Evolutionary conservation across 2,888 invertebrate species (phyloP).

Genomic region (Nomada lathburiana): DNA sequence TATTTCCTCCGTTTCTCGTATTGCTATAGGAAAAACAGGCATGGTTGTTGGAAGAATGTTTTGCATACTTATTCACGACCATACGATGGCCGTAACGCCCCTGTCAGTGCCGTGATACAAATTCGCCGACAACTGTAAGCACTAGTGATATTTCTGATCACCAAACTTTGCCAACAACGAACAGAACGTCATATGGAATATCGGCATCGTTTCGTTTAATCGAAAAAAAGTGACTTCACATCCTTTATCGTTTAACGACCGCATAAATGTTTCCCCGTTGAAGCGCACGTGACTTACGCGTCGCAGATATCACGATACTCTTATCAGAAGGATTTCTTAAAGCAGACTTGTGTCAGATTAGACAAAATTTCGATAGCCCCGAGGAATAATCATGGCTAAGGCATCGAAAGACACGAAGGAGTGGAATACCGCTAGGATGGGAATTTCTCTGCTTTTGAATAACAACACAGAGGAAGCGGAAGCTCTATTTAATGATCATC

Average conservation of each 20-base stretch:
- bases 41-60: slow-evolving; percentile 8
- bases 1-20: neutral
- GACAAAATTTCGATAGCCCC: neutral
- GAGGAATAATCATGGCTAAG: slow-evolving; percentile 53
- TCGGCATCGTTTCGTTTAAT: neutral
- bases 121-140: slow-evolving; percentile 18
- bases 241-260: neutral
- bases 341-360: neutral
- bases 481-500: slow-evolving; percentile 82
- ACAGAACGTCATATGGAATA: neutral
- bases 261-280: slow-evolving; percentile 30
- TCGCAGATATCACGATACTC: neutral
- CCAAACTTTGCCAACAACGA: neutral
- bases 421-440: slow-evolving; percentile 83
- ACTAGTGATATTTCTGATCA: neutral
- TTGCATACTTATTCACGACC: slow-evolving; percentile 14
- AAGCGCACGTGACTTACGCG: slow-evolving; percentile 25
- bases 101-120: slow-evolving; percentile 43
- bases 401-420: slow-evolving; percentile 66
- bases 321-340: neutral
- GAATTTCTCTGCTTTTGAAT: slow-evolving; percentile 84
- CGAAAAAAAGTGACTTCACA: slow-evolving; percentile 6
- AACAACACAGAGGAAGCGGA: slow-evolving; percentile 85
- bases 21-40: slow-evolving; percentile 1
- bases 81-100: slow-evolving; percentile 10